Evolutionary conservation across 2,113 vertebrate genomes (phyloP), one percentile per base, ranked within the genome.

Genomic region (Thryonomys swinderianus): DNA sequence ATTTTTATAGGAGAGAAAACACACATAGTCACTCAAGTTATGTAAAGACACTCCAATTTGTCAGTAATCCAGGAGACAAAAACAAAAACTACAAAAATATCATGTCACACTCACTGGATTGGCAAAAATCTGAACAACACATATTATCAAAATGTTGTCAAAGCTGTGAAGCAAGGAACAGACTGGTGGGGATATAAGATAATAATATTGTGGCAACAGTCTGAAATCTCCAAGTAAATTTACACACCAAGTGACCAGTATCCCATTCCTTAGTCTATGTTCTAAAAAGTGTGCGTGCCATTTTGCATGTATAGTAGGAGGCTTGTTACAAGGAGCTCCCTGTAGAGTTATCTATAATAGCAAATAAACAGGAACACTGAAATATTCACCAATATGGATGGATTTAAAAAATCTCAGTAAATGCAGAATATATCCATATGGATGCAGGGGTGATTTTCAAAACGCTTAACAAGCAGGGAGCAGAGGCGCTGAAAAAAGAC

Each of bases 181-280:
- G 20, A 53, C 34, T 78, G n/a, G 23, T 82, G 32, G 40, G 34
- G 57, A 59, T 67, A 27, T 45, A 86, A 94, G 61, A 0, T 67
- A 45, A 91, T 40, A 81, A 88, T 88, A 93, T 93, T 91, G 76
- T 82, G 83, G 25, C 84, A 88, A 91, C 27, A 64, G 42, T 94
- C 76, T 83, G 37, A 88, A 13, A 62, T 53, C 88, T 88, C 82
- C 73, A 85, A 45, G 61, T 94, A 88, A 88, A 73, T 55, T n/a
- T 94, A 73, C 48, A 81, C 21, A 71, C 73, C 55, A 85, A 62
- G 59, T 14, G 57, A 79, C 42, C 20, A 82, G 20, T 27, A 82
- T 69, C 59, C 25, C 21, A 92, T 85, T 80, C 69, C 53, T 90
- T 66, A 14, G 74, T 45, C 3, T 71, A 67, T 25, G n/a, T 57